Evolutionary conservation across 2,113 vertebrate genomes (phyloP), one percentile per base, ranked within the genome.

Genomic region (Pituophis catenifer): DNA sequence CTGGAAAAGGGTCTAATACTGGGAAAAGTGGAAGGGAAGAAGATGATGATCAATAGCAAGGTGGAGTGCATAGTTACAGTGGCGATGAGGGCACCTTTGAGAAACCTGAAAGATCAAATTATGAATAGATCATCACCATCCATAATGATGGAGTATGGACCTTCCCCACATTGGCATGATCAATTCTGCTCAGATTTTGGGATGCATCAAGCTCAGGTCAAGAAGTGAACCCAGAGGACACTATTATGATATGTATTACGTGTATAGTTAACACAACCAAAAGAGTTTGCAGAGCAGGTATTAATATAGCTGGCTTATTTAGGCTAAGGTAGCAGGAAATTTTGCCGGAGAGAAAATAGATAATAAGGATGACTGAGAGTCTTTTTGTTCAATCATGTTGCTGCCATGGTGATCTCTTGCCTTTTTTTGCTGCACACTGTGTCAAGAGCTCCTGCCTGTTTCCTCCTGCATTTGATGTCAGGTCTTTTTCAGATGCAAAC

Each of bases 341-440:
- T 86, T 58, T 85, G 53, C n/a, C 91, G 75, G 86, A 90, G 93
- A 96, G 94, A 92, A 87, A 91, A 93, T 93, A 86, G 92, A 12
- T 90, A 93, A 96, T 29, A 89, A 94, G 96, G 96, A 95, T 93
- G 89, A 96, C 88, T 93, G 96, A 92, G 96, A 95, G 95, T 94
- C 92, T 96, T 97, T 96, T 94, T 94, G 89, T 94, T 96, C 95
- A 95, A 95, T 96, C 95, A 94, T 55, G 7, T 89, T 89, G 96
- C 97, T 97, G 94, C 95, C 96, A 97, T 96, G 96, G 96, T 95
- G 96, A 97, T 96, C 93, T 92, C 92, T 92, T 94, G 92, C 95
- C 92, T 92, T 94, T 94, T 94, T 94, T 95, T 94, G 92, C 90
- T 93, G 92, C 95, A 96, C 1, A 13, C 95, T 94, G 94, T 87